These are phyloP conservation scores for Callyntrura sp. DNA, from an alignment of 2,888 invertebrate species.

Conservation along the genomic window DNA sequence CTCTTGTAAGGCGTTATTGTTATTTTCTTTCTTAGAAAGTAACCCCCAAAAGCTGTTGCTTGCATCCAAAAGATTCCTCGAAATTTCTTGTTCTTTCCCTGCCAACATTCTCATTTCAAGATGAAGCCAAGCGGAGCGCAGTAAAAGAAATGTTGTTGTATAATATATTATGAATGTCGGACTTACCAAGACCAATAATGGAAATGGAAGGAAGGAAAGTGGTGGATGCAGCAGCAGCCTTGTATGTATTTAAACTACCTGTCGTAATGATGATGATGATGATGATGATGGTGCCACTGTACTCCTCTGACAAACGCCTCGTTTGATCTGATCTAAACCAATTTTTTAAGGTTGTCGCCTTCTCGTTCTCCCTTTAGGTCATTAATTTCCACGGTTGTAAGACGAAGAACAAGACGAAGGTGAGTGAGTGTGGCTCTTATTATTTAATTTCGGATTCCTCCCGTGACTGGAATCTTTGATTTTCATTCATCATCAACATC, in stretches of 20 bases:
- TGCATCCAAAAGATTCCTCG: neutral
- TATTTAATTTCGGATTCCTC: constrained; percentile 73
- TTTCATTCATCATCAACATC: constrained; percentile 69
- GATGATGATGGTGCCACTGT: constrained; percentile 36
- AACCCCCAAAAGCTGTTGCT: neutral
- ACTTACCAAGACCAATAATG: constrained; percentile 3
- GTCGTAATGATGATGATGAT: neutral
- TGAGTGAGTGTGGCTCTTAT: constrained; percentile 59
- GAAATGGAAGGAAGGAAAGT: neutral
- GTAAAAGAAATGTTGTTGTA: too few species aligned
- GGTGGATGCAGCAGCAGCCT: too few species aligned
- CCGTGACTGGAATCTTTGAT: constrained; percentile 70
- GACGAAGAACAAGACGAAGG: constrained; percentile 17
- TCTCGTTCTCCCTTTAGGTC: constrained; percentile 68
- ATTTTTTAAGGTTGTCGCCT: constrained; percentile 70
- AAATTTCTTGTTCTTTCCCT: neutral
- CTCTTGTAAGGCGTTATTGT: constrained; percentile 53
- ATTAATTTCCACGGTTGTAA: constrained; percentile 65
- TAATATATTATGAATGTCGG: neutral
- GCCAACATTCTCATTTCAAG: constrained; percentile 6
- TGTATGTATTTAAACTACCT: neutral
- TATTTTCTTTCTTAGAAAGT: constrained; percentile 14
- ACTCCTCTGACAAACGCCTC: constrained; percentile 31
- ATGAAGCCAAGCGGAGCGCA: neutral
- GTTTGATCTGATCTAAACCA: constrained; percentile 64